A percentile compares a stretch with the other conserved stretches of the same genome.
phyloP scores from a whole-genome alignment of 2,797 vertebrate species.

The Amniataba percoides region DNA sequence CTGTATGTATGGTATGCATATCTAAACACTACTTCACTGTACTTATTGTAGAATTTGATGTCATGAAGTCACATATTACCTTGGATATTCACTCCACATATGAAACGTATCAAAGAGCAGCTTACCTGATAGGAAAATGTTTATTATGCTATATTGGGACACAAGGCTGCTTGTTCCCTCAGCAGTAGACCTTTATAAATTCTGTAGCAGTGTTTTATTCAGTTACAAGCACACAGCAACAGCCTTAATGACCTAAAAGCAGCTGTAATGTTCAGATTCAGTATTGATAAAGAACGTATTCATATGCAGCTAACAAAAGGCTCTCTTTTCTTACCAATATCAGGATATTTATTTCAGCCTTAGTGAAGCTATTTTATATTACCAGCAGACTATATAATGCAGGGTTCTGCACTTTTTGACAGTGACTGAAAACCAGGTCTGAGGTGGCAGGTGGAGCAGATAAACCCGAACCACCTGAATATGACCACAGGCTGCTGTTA shows the following conservation, averaged over 20 bases:
- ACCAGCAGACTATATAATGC: not conserved
- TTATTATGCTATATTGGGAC: not conserved
- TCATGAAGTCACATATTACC: too few relatives aligned
- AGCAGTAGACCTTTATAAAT: not conserved
- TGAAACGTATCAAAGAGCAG: too few relatives aligned
- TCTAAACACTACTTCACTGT: not conserved
- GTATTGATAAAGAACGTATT: too few relatives aligned
- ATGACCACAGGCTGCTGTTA: not conserved
- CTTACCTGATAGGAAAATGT: not conserved
- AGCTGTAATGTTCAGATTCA: not conserved
- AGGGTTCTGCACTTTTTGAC: not conserved
- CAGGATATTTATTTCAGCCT: not conserved
- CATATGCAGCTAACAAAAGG: not conserved
- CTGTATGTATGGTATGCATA: not conserved
- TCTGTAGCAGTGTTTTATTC: not conserved
- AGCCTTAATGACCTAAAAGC: not conserved
- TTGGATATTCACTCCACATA: too few relatives aligned
- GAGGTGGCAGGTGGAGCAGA: too few relatives aligned
- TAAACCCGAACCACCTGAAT: too few relatives aligned
- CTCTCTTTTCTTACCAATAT: not conserved
- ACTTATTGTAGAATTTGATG: not conserved
- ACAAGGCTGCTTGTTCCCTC: not conserved
- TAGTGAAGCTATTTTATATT: not conserved
- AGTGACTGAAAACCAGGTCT: not conserved
- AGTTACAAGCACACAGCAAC: not conserved